Conservation (phyloP, 2,797 vertebrate genomes). For the Falco columbarius region DNA sequence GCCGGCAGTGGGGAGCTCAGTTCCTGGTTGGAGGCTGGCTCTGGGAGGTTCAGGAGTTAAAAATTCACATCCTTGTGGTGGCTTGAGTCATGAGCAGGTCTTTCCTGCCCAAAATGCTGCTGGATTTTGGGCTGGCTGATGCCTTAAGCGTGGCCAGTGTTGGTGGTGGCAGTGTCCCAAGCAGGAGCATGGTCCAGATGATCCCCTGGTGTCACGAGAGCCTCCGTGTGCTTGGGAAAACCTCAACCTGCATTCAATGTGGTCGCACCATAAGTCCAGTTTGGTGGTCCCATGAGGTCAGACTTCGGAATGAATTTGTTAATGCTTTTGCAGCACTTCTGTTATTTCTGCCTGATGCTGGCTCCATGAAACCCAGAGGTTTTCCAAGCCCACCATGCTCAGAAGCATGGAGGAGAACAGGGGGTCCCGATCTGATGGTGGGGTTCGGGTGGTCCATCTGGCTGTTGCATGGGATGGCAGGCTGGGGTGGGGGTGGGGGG, state of each 20-base stretch:
- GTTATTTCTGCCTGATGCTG: not conserved
- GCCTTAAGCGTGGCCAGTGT: rapidly evolving
- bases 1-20: not conserved
- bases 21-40: not conserved
- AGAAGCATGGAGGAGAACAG: not conserved
- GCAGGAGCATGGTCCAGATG: not conserved
- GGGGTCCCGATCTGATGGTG: not conserved
- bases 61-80: rapidly evolving
- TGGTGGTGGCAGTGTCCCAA: rapidly evolving
- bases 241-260: not conserved
- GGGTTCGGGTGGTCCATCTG: not conserved
- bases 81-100: rapidly evolving
- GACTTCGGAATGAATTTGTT: not conserved
- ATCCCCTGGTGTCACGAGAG: not conserved
- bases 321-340: not conserved
- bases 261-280: not conserved
- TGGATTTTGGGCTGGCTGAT: not conserved
- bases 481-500: too few species aligned
- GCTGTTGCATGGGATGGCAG: not conserved
- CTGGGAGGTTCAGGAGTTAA: not conserved
- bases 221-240: rapidly evolving
- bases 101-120: not conserved
- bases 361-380: not conserved
- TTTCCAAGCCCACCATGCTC: not conserved
- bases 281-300: not conserved